Evolutionary conservation across 2,888 invertebrate genomes (phyloP).

Genomic region (Synergus laeviventris): DNA sequence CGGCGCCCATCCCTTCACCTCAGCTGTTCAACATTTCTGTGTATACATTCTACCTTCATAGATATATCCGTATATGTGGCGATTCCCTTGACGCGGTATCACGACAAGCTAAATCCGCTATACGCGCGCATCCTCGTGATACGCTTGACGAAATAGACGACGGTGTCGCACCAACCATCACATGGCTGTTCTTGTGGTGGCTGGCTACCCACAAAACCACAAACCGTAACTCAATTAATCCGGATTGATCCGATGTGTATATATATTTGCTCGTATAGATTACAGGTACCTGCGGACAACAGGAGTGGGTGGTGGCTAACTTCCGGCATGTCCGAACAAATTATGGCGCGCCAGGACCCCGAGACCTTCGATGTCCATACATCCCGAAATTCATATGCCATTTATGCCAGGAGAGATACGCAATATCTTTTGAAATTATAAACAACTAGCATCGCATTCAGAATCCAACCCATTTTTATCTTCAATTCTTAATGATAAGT

Average conservation of each 20-base stretch:
- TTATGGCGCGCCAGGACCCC: background rate
- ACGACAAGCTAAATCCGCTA: conserved; percentile 24
- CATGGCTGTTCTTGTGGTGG: conserved; percentile 68
- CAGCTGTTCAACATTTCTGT: conserved; percentile 15
- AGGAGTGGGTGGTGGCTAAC: conserved; percentile 10
- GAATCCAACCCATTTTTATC: background rate
- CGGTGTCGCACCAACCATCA: conserved; percentile 44
- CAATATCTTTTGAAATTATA: no score
- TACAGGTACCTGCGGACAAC: conserved; percentile 32
- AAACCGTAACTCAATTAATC: conserved; percentile 74
- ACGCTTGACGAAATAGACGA: conserved; percentile 20
- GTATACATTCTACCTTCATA: conserved; percentile 30
- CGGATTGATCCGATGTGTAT: conserved; percentile 67
- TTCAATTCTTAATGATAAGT: no score
- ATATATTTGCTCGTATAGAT: conserved; percentile 42
- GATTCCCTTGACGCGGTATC: conserved; percentile 45
- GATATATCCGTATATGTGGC: background rate
- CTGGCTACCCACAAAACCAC: conserved; percentile 68
- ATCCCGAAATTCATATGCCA: background rate
- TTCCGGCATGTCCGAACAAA: conserved; percentile 13
- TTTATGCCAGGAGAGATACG: background rate
- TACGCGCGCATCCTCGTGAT: conserved; percentile 27
- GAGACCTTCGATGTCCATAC: background rate
- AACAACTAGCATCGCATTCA: background rate
- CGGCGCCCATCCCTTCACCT: background rate